Evolutionary conservation across 2,113 vertebrate species (phyloP), one percentile per base, ranked within the genome.

Genomic region (Chiloscyllium plagiosum): DNA sequence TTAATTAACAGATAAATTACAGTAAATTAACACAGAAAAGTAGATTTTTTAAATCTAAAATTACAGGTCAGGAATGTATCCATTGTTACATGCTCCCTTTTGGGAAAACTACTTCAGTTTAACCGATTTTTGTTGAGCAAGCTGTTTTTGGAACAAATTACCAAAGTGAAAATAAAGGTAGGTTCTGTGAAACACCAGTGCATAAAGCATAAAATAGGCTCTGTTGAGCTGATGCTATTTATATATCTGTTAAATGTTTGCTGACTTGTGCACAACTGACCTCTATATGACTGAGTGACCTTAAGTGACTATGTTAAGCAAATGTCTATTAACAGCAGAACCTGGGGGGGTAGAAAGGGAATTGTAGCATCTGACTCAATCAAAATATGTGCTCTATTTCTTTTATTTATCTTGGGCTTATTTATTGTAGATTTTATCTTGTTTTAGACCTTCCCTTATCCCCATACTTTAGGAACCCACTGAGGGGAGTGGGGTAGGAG

Each of bases 201-300:
- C 42, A 50, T 52, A 52, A 87, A 52, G 52, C 85, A 87, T 52
- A 87, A 87, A 87, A 87, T 42, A 52, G 47, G 47, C 22, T 50
- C 42, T 50, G 85, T 24, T 52, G 52, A 24, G 85, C 52, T 87
- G 85, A 87, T 24, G 50, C 85, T 42, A 83, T 83, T 83, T 90
- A 33, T 90, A 52, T 90, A 61, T 37, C 61, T 93, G 61, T 93
- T n/a, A 68, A 68, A 50, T 93, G 56, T 61, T 93, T 37, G 17
- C 61, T 93, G 61, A 68, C 61, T 93, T 93, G 56, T 65, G 90
- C 90, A 65, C 61, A 93, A 37, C n/a, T 93, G 65, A 66, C 56
- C 90, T 37, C 87, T 90, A 61, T 90, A 33, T 90, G 87, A 61
- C 87, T 90, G 50, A 65, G 87, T 90, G 87, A 90, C 87, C 87